Percentiles rank a stretch among this genome's conserved stretches.
These are phyloP conservation scores for Xanthia icteritia DNA, from an alignment of 2,888 invertebrate species.

Conservation along the genomic window DNA sequence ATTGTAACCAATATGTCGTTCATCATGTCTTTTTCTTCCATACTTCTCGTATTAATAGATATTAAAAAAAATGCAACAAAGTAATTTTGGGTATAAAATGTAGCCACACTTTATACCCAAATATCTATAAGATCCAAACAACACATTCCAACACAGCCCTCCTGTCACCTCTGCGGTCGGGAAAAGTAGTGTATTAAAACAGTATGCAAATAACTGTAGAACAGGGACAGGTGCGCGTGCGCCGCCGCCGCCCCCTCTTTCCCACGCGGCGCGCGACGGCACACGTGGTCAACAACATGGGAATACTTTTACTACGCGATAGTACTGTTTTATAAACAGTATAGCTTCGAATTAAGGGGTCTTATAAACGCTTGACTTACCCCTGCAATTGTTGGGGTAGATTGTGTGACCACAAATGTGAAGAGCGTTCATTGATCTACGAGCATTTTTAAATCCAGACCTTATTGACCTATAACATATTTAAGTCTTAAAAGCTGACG, in stretches of 20 bases:
- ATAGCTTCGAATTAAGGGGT: conserved; percentile 25
- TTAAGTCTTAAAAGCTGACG: background rate
- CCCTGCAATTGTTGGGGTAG: conserved; percentile 12
- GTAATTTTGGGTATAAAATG: background rate
- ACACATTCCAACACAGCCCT: background rate
- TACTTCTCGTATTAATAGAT: background rate
- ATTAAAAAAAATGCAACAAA: no score
- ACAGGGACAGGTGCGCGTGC: conserved; percentile 54
- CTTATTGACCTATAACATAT: background rate
- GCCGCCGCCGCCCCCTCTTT: conserved; percentile 49
- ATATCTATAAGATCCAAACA: background rate
- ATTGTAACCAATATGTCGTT: background rate
- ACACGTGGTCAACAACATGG: conserved; percentile 47
- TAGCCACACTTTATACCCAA: background rate
- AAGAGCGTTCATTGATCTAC: background rate
- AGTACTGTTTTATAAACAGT: conserved; percentile 37
- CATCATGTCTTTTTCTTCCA: background rate
- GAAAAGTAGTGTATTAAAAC: background rate
- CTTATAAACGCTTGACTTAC: conserved; percentile 10
- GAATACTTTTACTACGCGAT: conserved; percentile 22
- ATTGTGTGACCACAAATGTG: background rate
- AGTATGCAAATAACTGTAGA: conserved; percentile 55
- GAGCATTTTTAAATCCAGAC: background rate
- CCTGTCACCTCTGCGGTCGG: background rate
- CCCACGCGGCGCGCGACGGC: conserved; percentile 48